Evolutionary conservation across 2,113 vertebrate species (phyloP).

Genomic region (Psilopsiagon aurifrons): DNA sequence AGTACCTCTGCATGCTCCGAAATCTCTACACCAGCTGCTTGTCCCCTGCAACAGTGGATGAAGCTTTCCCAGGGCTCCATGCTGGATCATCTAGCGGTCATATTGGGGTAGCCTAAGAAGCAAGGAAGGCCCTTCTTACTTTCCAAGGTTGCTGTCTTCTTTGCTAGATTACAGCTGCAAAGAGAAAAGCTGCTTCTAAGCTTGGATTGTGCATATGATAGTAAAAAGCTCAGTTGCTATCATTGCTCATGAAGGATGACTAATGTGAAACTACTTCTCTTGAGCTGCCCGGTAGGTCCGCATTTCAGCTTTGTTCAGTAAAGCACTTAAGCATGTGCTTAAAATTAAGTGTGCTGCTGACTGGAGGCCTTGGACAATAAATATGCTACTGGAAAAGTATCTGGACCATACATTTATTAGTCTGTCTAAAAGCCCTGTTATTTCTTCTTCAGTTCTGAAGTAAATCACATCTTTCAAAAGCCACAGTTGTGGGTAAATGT

Average conservation of each 20-base stretch:
- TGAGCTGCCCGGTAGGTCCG: conserved; percentile 43
- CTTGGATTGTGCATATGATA: background rate
- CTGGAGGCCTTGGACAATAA: conserved; percentile 60
- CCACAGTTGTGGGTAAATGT: conserved; percentile 19
- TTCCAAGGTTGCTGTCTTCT: background rate
- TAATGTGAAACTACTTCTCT: conserved; percentile 2
- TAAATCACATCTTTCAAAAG: conserved; percentile 54
- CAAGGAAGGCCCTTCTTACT: background rate
- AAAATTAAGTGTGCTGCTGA: conserved; percentile 62
- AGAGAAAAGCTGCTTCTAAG: background rate
- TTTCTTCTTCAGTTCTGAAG: conserved; percentile 53
- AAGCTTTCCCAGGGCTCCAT: background rate
- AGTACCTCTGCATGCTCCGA: background rate
- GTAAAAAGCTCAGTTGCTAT: background rate
- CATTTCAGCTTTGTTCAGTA: conserved; percentile 26
- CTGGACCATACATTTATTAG: conserved; percentile 57
- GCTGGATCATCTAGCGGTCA: background rate
- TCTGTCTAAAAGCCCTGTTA: conserved; percentile 51
- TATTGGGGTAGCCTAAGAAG: background rate
- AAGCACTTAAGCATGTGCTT: conserved; percentile 67
- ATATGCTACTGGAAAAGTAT: conserved; percentile 57
- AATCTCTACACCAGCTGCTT: background rate
- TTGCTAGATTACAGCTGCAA: background rate
- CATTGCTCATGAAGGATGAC: background rate
- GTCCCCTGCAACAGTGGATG: background rate